Conservation (phyloP, 2,888 invertebrate species). For the Drosophila melanosoma region DNA sequence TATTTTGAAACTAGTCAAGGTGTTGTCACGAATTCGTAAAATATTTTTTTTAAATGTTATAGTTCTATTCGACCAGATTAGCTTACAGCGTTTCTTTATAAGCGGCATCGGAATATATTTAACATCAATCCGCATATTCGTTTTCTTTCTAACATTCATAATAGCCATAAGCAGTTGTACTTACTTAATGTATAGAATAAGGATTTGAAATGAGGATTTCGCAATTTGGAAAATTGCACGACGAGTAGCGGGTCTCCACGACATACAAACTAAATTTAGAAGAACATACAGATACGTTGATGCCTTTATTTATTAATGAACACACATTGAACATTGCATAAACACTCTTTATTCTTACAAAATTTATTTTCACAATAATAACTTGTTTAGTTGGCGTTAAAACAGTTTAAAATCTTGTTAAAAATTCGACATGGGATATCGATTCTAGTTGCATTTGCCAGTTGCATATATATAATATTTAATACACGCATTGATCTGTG, state of each 20-base stretch:
- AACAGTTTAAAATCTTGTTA: constrained; percentile 23
- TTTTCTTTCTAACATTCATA: neutral
- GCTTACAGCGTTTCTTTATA: neutral
- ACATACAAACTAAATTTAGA: neutral
- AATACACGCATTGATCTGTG: neutral
- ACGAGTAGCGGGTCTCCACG: too few relatives aligned
- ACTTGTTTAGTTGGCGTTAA: constrained; percentile 28
- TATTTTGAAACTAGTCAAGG: neutral
- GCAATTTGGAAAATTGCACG: neutral
- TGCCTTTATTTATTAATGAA: neutral
- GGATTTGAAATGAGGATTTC: neutral
- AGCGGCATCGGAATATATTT: neutral
- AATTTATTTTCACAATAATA: constrained; percentile 40
- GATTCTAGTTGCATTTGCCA: constrained; percentile 12
- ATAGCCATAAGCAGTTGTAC: neutral
- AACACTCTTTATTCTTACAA: constrained; percentile 35
- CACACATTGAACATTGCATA: constrained; percentile 35
- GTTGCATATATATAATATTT: constrained; percentile 21
- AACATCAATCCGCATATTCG: neutral
- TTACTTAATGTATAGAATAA: neutral
- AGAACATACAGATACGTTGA: neutral
- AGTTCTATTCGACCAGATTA: neutral
- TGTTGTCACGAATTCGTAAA: neutral
- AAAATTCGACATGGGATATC: constrained; percentile 1
- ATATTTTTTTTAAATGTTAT: neutral